Conservation (phyloP, 37 sponge, comb jelly and placozoan species). For the Aplysina aerophoba region DNA sequence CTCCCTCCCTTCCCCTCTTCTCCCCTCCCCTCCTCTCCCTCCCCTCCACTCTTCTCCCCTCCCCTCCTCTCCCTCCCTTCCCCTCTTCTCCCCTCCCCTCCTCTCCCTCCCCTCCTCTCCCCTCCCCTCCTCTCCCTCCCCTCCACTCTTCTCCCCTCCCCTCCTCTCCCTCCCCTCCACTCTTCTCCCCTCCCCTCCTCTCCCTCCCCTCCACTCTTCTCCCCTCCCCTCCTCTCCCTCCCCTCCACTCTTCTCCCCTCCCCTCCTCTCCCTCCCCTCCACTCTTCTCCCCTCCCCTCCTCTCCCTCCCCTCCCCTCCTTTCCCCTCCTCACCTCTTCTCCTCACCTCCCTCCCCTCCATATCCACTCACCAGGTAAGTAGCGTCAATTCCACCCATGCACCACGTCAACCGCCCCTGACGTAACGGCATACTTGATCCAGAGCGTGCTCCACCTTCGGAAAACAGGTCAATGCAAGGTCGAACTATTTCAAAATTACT, state of each 20-base stretch:
- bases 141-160: too few relatives aligned
- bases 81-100: neutral
- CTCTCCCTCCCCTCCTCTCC: neutral
- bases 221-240: too few relatives aligned
- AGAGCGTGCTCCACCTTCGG: too few relatives aligned
- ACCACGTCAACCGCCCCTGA: neutral
- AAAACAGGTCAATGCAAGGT: too few relatives aligned
- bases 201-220: too few relatives aligned
- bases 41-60: neutral
- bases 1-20: too few relatives aligned
- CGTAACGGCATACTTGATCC: too few relatives aligned
- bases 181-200: too few relatives aligned
- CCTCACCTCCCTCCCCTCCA: neutral
- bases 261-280: neutral
- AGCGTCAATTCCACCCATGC: constrained; percentile 12
- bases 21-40: neutral
- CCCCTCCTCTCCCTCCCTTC: neutral
- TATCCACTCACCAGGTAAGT: neutral
- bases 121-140: too few relatives aligned
- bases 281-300: neutral
- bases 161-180: too few relatives aligned
- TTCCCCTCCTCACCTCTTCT: neutral
- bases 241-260: neutral
- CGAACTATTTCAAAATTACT: too few relatives aligned
- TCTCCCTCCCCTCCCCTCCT: neutral